phyloP scores from a whole-genome alignment of 2,797 vertebrate genomes.

The Phalloptychus januarius region DNA sequence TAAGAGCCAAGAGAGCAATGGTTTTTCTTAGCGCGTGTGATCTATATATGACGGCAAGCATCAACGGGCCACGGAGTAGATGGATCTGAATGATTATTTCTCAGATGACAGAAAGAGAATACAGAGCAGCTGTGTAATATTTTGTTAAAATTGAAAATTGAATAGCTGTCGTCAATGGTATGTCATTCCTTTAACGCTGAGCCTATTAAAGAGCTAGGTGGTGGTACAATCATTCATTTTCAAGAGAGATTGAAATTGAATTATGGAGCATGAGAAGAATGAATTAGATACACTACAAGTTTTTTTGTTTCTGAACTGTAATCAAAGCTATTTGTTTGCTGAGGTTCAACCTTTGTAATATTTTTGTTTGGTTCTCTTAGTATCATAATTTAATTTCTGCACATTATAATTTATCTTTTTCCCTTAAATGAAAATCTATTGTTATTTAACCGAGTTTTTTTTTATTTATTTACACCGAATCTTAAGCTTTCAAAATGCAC shows the following conservation, averaged over 20 bases:
- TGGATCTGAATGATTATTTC: constrained; percentile 77
- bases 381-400: background rate
- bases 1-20: constrained; percentile 70
- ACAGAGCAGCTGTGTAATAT: constrained; percentile 70
- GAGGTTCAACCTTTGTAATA: background rate
- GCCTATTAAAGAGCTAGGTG: constrained; percentile 73
- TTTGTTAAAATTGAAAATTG: constrained; percentile 78
- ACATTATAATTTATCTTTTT: background rate
- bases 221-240: constrained; percentile 73
- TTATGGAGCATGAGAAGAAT: constrained; percentile 73
- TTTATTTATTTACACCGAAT: background rate
- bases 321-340: constrained; percentile 26
- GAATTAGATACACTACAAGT: constrained; percentile 69
- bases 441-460: background rate
- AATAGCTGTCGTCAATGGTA: constrained; percentile 77
- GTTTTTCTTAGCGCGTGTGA: constrained; percentile 66
- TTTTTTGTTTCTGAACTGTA: constrained; percentile 60
- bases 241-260: constrained; percentile 73
- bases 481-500: background rate
- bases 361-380: background rate
- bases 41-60: constrained; percentile 76
- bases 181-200: constrained; percentile 75
- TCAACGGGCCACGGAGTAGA: constrained; percentile 71
- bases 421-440: background rate
- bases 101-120: constrained; percentile 77